Evolutionary conservation across 2,888 invertebrate genomes (phyloP), one percentile per base, ranked within the genome.

Genomic region (Scotopteryx bipunctaria): DNA sequence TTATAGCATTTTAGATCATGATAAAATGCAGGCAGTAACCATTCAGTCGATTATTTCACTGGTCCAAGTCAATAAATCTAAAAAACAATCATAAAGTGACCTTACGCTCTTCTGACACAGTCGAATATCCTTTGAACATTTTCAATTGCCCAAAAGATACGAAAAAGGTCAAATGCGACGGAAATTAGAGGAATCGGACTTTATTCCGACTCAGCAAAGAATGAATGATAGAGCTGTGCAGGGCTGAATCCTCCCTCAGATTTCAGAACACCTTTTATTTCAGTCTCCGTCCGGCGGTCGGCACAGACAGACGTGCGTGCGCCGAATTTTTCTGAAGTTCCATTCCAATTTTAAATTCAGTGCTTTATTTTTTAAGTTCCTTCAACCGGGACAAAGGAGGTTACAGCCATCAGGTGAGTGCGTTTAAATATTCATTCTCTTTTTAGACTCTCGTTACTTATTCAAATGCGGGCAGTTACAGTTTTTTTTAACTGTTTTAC

Each of bases 91-190:
- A 2, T 27, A 16, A 51, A 47, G 29, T 33, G 45, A 49, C 51
- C 52, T 38, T 43, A 55, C 14, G 9, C 35, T 51, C 36, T 38
- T 15, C 49, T 32, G 36, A 47, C 49, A 47, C 54, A 35, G 41
- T 43, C 32, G 25, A 42, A 43, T 54, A 31, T 43, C 55, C 56
- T 57, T 55, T 62, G 59, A 57, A 64, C 66, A 70, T 66, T 68
- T 62, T 64, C 61, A 67, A 69, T 69, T 68, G 70, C 66, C 68
- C 58, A 64, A 56, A 64, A 64, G 67, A 64, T 35, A 59, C 63
- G 63, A 67, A 71, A 70, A 79, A 79, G 78, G 76, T 76, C 73
- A 78, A 76, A 78, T 66, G 69, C 64, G 66, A 55, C 68, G 70
- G 69, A 71, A 71, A 78, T 76, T 76, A 73, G 59, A 70, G 57